A percentile compares a stretch with the other conserved stretches of the same genome.
Evolutionary conservation across 2,113 vertebrate species (phyloP).

Genomic region (Tichodroma muraria): DNA sequence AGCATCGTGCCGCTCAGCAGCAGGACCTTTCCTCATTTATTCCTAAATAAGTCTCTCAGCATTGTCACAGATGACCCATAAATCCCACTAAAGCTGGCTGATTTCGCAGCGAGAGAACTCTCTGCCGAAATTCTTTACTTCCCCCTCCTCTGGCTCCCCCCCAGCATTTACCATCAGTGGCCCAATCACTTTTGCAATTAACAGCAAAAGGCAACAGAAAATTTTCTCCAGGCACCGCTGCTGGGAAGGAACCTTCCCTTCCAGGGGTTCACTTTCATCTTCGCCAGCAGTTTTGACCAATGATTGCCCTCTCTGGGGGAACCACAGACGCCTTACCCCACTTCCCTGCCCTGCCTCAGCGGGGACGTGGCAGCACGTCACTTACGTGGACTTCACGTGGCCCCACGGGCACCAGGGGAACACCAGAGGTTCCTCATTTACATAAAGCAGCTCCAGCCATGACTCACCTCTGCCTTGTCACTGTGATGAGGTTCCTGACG

Average conservation of each 20-base stretch:
- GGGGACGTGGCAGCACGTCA: background rate
- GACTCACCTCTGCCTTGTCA: constrained; percentile 22
- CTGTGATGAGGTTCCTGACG: background rate
- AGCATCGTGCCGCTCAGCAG: background rate
- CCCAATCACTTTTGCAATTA: background rate
- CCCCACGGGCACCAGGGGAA: background rate
- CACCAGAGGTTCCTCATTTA: constrained; percentile 26
- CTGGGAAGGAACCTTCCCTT: background rate
- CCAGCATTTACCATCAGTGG: background rate
- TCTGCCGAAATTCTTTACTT: background rate
- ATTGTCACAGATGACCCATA: background rate
- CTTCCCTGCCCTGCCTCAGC: background rate
- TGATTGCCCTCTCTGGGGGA: background rate
- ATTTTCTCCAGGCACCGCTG: background rate
- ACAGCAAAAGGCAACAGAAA: background rate
- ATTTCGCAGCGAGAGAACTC: background rate
- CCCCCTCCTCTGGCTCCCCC: background rate
- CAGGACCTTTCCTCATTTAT: background rate
- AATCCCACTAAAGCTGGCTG: background rate
- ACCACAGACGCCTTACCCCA: background rate
- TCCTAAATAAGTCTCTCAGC: background rate
- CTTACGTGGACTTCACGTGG: background rate
- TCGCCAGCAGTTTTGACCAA: background rate
- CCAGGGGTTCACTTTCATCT: background rate
- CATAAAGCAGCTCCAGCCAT: background rate